Percentiles rank a stretch among this genome's conserved stretches.
Evolutionary conservation across 2,888 invertebrate species (phyloP).

Genomic region (Chrysolina haemoptera): DNA sequence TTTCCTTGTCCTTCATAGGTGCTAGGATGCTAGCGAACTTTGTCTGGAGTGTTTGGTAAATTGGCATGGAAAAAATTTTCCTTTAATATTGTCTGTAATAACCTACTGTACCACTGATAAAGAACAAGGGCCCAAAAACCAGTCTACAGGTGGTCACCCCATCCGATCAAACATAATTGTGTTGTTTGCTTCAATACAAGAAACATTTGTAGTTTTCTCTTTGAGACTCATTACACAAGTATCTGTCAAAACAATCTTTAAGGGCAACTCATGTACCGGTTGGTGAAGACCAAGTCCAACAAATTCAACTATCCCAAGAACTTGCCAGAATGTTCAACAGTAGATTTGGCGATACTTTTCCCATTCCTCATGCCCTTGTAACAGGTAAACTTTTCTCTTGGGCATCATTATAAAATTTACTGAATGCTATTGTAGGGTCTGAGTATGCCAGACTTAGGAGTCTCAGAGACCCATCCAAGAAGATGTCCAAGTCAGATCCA

Average conservation of each 20-base stretch:
- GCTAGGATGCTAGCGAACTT: too few species aligned
- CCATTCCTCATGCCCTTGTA: constrained; percentile 79
- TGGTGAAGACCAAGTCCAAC: constrained; percentile 94
- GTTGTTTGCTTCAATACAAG: too few species aligned
- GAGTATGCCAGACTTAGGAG: constrained; percentile 82
- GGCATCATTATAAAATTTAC: constrained; percentile 5
- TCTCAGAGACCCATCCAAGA: constrained; percentile 87
- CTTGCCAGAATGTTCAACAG: constrained; percentile 87
- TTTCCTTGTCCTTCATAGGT: too few species aligned
- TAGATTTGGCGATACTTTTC: constrained; percentile 84
- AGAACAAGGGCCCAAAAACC: too few species aligned
- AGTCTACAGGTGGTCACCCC: too few species aligned
- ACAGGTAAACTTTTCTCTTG: constrained; percentile 70
- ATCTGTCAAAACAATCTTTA: constrained; percentile 25
- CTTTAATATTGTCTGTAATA: too few species aligned
- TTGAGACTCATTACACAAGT: too few species aligned
- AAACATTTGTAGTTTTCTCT: too few species aligned
- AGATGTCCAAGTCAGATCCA: constrained; percentile 98
- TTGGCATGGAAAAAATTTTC: too few species aligned
- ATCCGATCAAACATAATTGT: too few species aligned
- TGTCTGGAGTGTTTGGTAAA: too few species aligned
- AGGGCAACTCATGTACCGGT: constrained; percentile 95
- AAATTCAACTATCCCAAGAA: constrained; percentile 87
- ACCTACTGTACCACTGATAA: too few species aligned
- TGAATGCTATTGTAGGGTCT: constrained; percentile 67